Evolutionary conservation across 1,140 invertebrate genomes (phyloP).

Genomic region (Linepithema humile): DNA sequence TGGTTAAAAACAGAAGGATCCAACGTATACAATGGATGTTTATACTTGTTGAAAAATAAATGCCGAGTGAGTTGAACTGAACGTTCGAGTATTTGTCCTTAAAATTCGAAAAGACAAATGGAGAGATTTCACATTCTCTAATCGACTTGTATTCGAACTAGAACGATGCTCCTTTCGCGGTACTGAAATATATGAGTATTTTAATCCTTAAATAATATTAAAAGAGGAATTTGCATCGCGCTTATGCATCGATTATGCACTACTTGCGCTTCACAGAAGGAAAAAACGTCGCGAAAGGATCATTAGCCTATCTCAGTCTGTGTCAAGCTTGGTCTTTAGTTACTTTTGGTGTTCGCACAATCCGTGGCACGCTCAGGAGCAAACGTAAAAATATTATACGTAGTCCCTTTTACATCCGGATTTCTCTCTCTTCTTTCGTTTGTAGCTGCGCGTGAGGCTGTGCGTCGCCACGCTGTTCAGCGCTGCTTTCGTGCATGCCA

Average conservation of each 20-base stretch:
- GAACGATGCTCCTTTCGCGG: conserved; percentile 1
- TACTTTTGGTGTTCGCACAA: conserved; percentile 61
- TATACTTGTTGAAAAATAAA: not conserved
- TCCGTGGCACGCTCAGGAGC: conserved; percentile 79
- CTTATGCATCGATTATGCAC: conserved; percentile 33
- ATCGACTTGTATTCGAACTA: not conserved
- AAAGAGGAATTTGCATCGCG: conserved; percentile 28
- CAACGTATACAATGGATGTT: no score
- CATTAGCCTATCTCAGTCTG: conserved; percentile 73
- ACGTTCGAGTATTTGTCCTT: not conserved
- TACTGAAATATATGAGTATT: conserved; percentile 11
- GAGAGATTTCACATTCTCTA: not conserved
- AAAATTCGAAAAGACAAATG: not conserved
- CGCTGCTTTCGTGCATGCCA: conserved; percentile 82
- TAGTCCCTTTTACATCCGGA: conserved; percentile 79
- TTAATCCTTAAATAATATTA: conserved; percentile 52
- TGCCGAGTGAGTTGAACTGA: not conserved
- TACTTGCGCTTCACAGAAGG: conserved; percentile 14
- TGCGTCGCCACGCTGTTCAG: conserved; percentile 80
- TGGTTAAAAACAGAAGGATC: no score
- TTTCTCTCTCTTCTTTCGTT: conserved; percentile 78
- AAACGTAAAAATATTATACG: conserved; percentile 73
- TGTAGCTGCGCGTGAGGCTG: conserved; percentile 82
- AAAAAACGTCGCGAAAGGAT: conserved; percentile 37
- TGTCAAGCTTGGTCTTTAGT: conserved; percentile 68